Percentiles rank a stretch among this genome's conserved stretches.
Conservation (phyloP, 2,888 invertebrate genomes). For the Macroteleia sp. region DNA sequence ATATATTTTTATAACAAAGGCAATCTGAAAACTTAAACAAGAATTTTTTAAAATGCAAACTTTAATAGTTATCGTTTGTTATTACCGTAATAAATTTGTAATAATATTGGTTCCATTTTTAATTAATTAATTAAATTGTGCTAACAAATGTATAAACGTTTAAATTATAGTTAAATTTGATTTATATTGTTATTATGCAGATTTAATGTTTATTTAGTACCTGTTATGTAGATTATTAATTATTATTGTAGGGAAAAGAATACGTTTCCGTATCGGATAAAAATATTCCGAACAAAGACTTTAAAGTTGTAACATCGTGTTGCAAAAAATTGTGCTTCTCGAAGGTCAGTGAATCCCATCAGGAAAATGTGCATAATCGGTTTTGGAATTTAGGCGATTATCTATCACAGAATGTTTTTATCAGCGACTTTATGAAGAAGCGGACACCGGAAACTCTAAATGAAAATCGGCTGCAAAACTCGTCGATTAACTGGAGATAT, state of each 20-base stretch:
- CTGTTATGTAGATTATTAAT: too few species aligned
- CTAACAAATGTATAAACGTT: too few species aligned
- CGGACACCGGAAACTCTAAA: neutral
- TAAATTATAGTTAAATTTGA: too few species aligned
- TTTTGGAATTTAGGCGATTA: constrained; percentile 12
- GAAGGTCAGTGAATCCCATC: neutral
- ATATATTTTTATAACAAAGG: too few species aligned
- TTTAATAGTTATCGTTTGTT: too few species aligned
- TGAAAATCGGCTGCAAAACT: neutral
- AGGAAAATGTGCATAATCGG: neutral
- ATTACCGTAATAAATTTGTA: too few species aligned
- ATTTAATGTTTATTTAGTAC: too few species aligned
- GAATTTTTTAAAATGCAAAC: too few species aligned
- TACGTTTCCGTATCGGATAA: constrained; percentile 8
- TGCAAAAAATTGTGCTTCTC: constrained; percentile 3
- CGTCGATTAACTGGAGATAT: neutral
- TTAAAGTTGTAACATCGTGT: neutral
- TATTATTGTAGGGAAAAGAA: constrained; percentile 11
- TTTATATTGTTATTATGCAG: too few species aligned
- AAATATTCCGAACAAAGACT: neutral
- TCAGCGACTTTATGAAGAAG: neutral
- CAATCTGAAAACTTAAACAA: too few species aligned
- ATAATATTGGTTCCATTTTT: too few species aligned
- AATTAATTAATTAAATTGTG: too few species aligned
- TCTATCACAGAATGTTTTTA: constrained; percentile 5